Evolutionary conservation across 2,888 invertebrate genomes (phyloP), one percentile per base, ranked within the genome.

Genomic region (Ephialtes manifestator): DNA sequence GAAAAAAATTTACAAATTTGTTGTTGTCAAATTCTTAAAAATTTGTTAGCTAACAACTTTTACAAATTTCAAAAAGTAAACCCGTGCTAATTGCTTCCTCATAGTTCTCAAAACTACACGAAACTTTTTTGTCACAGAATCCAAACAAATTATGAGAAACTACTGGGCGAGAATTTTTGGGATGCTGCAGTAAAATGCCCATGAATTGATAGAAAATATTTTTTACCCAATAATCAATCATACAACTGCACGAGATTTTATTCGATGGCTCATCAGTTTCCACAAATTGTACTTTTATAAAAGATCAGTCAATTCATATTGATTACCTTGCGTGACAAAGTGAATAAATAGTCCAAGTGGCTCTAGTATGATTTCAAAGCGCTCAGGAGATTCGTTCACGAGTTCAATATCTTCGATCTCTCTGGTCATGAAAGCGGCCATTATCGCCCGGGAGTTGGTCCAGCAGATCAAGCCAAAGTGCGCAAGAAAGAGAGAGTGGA

Each of bases 391-490:
- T n/a, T 43, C 31, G 39, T 43, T 24, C 10, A 28, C 24, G 58
- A 46, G 48, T 53, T 46, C 48, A 48, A 58, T 31, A 15, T 68
- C 31, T 15, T 20, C 24, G 20, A 60, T 18, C 20, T 67, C 68
- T 58, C 15, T 11, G 24, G 18, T 24, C 28, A 1, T 20, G 7
- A 60, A 65, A 46, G 58, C 46, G 43, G 67, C 55, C 53, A 72
- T 72, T 70, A 60, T 78, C 55, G 11, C 31, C n/a, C 58, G 7
- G 28, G 18, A 78, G 13, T 63, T 60, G 18, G 18, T n/a, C n/a
- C n/a, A n/a, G n/a, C 39, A 15, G 1, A 15, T 13, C 31, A 11
- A 24, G 28, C 63, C 18, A 20, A 43, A 65, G 63, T n/a, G 60
- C 28, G 24, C 48, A 24, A 10, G 46, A 28, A 68, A 18, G 46